These are phyloP conservation scores for Acanthurus leucopareius DNA, from an alignment of 2,797 vertebrate species.

Conservation along the genomic window DNA sequence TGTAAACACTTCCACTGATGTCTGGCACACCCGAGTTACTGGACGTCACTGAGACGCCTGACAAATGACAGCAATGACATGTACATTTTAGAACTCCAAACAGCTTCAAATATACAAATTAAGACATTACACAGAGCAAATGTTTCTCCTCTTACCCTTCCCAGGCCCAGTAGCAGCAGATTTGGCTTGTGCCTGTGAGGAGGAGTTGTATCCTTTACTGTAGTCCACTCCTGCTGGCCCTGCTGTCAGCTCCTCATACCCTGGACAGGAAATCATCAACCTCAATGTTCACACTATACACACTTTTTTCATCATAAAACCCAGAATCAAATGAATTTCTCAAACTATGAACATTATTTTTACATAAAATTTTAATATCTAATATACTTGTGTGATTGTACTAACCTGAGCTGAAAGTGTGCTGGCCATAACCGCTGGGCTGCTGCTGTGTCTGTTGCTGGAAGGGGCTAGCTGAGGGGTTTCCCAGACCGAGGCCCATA, in stretches of 20 bases:
- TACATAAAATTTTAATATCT: background rate
- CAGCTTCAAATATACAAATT: background rate
- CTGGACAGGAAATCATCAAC: conserved; percentile 70
- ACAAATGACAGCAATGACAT: conserved; percentile 14
- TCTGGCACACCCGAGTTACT: conserved; percentile 95
- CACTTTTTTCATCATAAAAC: background rate
- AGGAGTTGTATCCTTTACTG: conserved; percentile 94
- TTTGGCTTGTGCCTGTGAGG: conserved; percentile 95
- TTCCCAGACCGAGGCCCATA: conserved; percentile 89
- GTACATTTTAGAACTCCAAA: background rate
- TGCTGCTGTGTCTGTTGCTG: conserved; percentile 90
- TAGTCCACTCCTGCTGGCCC: conserved; percentile 93
- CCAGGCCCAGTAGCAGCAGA: conserved; percentile 91
- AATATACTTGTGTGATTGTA: background rate
- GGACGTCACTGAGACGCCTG: conserved; percentile 94
- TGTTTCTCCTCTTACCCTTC: conserved; percentile 87
- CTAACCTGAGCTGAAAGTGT: conserved; percentile 92
- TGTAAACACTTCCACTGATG: conserved; percentile 96
- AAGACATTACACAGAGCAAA: background rate
- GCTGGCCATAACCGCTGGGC: conserved; percentile 92
- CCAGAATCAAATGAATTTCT: background rate
- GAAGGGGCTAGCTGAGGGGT: conserved; percentile 89
- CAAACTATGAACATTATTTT: background rate
- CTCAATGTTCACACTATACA: background rate
- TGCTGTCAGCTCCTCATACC: conserved; percentile 95